Evolutionary conservation across 2,888 invertebrate genomes (phyloP), one percentile per base, ranked within the genome.

Genomic region (Hypsopygia costalis): DNA sequence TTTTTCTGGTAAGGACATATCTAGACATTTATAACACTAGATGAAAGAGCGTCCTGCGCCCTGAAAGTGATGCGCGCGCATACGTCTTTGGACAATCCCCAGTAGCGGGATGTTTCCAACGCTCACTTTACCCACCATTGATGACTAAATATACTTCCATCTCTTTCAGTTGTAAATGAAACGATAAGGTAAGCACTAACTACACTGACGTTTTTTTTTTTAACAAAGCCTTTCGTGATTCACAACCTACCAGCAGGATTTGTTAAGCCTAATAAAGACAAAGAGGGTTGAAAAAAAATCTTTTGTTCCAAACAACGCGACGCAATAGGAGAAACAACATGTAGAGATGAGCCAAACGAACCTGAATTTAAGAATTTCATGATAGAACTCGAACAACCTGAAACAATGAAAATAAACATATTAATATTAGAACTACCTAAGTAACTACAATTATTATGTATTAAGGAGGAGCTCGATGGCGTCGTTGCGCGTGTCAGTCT

Each of bases 31-130:
- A 41, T 81, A 82, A 53, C 52, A 58, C 81, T 73, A 49, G 41
- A 40, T 34, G 47, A 67, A 69, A 78, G 60, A 63, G 70, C 66
- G 82, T 80, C 87, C 82, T 87, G 87, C 86, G 87, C 87, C 69
- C 77, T 86, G 76, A 72, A 77, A 74, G 52, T 59, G 47, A 54
- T 86, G 87, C 87, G 87, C 85, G 87, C 87, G 87, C 87, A 86
- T 30, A 51, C 43, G 39, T 55, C 59, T 57, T 53, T 54, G 64
- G 69, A 55, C 68, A 59, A 61, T 69, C 69, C 70, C 74, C 68
- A 61, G 52, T 55, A 49, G 53, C 58, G 55, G 49, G 58, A 56
- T 44, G 62, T 55, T 66, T 55, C 50, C 44, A 41, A 21, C 58
- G 47, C 49, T 55, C 57, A 25, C 39, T 42, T 44, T 45, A 43